These are phyloP conservation scores for Platypus cylindrus DNA, from an alignment of 2,888 invertebrate genomes.

Conservation along the genomic window DNA sequence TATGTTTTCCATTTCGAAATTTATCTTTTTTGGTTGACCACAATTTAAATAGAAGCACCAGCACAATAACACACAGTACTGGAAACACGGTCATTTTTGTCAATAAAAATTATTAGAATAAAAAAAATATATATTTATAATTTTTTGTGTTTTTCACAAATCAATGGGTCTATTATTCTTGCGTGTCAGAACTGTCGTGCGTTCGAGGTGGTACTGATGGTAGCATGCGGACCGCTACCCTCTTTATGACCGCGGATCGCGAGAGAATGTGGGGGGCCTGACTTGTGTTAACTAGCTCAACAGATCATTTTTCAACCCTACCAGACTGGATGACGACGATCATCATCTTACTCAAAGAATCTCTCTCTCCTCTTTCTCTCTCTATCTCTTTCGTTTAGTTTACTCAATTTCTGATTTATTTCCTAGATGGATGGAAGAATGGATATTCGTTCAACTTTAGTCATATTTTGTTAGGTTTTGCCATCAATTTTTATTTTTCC, in stretches of 20 bases:
- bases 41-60: constrained; percentile 23
- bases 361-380: neutral
- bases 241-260: constrained; percentile 28
- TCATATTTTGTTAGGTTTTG: no score
- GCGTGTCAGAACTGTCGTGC: constrained; percentile 15
- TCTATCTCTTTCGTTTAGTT: no score
- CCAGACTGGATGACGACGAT: constrained; percentile 13
- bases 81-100: constrained; percentile 32
- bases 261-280: constrained; percentile 16
- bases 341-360: constrained; percentile 2
- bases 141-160: constrained; percentile 29
- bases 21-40: constrained; percentile 22
- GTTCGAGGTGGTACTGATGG: constrained; percentile 17
- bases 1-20: constrained; percentile 24
- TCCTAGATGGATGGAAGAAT: no score
- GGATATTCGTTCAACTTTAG: no score
- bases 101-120: constrained; percentile 8
- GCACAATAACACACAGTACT: constrained; percentile 29
- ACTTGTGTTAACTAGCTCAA: constrained; percentile 12
- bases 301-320: constrained; percentile 13
- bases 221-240: constrained; percentile 32
- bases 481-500: no score
- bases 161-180: no score
- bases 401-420: no score
- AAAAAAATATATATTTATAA: constrained; percentile 10